Base-by-base conservation (phyloP, 2,797 vertebrate genomes). In the Triplophysa bombifrons region DNA sequence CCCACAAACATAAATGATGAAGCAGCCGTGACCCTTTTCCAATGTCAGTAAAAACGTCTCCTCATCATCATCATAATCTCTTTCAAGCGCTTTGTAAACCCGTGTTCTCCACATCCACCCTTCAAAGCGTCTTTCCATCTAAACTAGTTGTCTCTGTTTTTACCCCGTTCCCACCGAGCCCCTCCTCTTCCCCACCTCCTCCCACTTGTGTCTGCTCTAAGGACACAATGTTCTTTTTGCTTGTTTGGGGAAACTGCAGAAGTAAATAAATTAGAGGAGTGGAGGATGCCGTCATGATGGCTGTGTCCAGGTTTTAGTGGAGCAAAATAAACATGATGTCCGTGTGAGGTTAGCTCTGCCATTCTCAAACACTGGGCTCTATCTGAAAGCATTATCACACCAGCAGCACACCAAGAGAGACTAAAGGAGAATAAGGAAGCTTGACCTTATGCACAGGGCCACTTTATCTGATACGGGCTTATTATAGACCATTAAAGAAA, bases 161-260 rank as follows among this genome's bases (percentile, higher is more conserved):
- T 64, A 22, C 63, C 48, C 61, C 64, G 38, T 20, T 34, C 17
- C 2, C 44, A 12, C 72, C 67, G 48, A 68, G 66, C 75, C 75
- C 76, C 77, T 77, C 78, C 84, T 82, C 51, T 76, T 53, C 79
- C 48, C 41, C 72, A 30, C 38, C 64, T 72, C 72, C 73, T 48
- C 67, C 71, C 75, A 75, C 75, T 81, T 84, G 82, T 76, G 84
- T 81, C 76, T 55, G 84, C 86, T 92, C 87, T 86, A 88, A 93
- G 93, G 86, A 93, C 88, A 90, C 77, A 85, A 89, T 93, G 92
- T 93, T 93, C 90, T 87, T 84, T 64, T 88, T 75, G 82, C 75
- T 82, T 81, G 88, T 91, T 85, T 89, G 89, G 91, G 91, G 90
- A 94, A 94, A 91, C 83, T 86, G 90, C 86, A 90, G 88, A 92